Percentiles rank a stretch among this genome's conserved stretches.
Evolutionary conservation across 2,797 vertebrate species (phyloP).

Genomic region (Aldrovandia affinis): DNA sequence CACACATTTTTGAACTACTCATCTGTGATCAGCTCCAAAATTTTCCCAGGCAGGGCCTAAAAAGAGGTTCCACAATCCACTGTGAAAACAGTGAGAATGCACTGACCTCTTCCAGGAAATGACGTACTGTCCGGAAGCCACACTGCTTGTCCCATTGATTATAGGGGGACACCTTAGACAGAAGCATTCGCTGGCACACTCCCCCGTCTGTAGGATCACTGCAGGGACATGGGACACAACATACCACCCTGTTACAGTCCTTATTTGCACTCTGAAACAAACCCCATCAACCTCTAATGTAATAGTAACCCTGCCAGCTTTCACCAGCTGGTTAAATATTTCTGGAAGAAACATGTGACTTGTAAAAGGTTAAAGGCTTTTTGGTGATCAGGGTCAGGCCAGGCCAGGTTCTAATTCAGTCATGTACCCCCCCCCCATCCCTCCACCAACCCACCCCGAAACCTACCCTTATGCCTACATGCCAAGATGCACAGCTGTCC

Average conservation of each 20-base stretch:
- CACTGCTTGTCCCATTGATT: conserved; percentile 73
- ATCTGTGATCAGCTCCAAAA: background rate
- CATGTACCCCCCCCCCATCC: no score
- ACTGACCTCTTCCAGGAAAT: conserved; percentile 88
- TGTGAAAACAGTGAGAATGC: conserved; percentile 39
- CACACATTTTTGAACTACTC: background rate
- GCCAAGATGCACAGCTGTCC: background rate
- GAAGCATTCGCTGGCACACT: conserved; percentile 94
- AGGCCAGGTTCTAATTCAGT: no score
- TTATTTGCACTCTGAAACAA: no score
- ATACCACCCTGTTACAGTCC: background rate
- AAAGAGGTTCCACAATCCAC: background rate
- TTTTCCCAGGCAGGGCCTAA: background rate
- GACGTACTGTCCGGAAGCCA: conserved; percentile 87
- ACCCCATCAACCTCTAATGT: no score
- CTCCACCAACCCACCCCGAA: background rate
- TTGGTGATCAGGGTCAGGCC: no score
- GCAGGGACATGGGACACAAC: conserved; percentile 33
- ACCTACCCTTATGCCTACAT: background rate
- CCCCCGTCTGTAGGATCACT: conserved; percentile 92
- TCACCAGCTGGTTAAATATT: no score
- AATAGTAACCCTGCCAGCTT: no score
- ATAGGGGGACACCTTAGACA: conserved; percentile 85
- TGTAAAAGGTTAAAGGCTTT: no score
- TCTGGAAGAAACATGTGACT: no score